Conservation (phyloP, 2,113 vertebrate species). For the Fregata magnificens region DNA sequence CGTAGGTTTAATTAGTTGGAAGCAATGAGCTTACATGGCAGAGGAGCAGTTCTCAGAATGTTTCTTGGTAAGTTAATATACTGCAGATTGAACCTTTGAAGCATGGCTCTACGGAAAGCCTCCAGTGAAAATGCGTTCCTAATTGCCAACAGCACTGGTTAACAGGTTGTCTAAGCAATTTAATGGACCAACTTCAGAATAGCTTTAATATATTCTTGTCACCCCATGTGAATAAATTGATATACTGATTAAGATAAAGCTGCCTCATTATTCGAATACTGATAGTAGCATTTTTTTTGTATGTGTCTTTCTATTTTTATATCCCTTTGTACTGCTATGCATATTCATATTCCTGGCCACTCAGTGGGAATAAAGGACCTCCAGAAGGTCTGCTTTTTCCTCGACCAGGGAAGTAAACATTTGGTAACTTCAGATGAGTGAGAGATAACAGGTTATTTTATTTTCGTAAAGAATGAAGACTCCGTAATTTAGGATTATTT, state of each 20-base stretch:
- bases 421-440: background rate
- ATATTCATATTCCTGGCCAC: background rate
- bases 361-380: background rate
- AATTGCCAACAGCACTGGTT: background rate
- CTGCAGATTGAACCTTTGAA: conserved; percentile 11
- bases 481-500: background rate
- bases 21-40: background rate
- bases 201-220: conserved; percentile 42
- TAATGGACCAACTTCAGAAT: conserved; percentile 5
- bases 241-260: conserved; percentile 39
- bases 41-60: background rate
- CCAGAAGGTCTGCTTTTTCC: background rate
- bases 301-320: background rate
- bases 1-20: background rate
- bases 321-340: background rate
- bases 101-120: background rate
- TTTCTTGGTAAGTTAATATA: background rate
- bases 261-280: conserved; percentile 38
- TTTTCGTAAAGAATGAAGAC: background rate
- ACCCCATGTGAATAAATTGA: conserved; percentile 38
- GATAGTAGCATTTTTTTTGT: background rate
- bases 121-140: background rate
- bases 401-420: background rate
- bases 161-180: conserved; percentile 35
- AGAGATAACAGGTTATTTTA: background rate